These are phyloP conservation scores for Tolypeutes matacus DNA, from an alignment of 2,797 vertebrate species.

Conservation along the genomic window DNA sequence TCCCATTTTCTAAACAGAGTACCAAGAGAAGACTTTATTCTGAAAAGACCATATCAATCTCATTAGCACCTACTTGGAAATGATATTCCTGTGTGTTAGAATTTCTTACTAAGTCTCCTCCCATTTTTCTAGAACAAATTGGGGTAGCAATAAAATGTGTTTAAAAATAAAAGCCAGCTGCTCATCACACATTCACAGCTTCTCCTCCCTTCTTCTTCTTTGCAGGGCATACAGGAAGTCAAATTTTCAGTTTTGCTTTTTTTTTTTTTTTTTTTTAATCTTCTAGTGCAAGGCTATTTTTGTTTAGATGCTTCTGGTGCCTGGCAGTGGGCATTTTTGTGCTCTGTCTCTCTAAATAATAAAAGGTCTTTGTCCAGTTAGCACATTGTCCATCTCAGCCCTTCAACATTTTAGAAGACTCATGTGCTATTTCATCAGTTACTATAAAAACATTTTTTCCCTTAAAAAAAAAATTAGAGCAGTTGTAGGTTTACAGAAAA, in stretches of 20 bases:
- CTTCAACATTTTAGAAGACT: neutral
- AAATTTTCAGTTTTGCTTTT: conserved; percentile 72
- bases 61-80: conserved; percentile 67
- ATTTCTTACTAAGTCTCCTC: conserved; percentile 65
- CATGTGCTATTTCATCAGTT: neutral
- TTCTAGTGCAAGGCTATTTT: conserved; percentile 64
- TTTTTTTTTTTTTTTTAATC: conserved; percentile 8
- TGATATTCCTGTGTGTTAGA: conserved; percentile 60
- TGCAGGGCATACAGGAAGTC: conserved; percentile 80
- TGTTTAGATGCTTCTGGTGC: conserved; percentile 48
- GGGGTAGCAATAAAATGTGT: conserved; percentile 62
- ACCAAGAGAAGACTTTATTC: conserved; percentile 50
- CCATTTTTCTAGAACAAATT: conserved; percentile 64
- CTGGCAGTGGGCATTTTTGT: conserved; percentile 61
- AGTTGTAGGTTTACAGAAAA: too few relatives aligned
- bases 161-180: conserved; percentile 86
- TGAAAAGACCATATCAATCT: conserved; percentile 46
- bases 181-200: conserved; percentile 75
- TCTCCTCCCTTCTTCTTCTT: neutral
- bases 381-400: conserved; percentile 25
- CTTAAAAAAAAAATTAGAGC: too few relatives aligned
- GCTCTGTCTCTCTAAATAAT: conserved; percentile 33
- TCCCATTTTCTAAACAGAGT: conserved; percentile 12
- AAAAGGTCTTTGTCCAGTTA: conserved; percentile 57
- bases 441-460: neutral